Evolutionary conservation across 2,888 invertebrate genomes (phyloP).

Genomic region (Andrena praecox): DNA sequence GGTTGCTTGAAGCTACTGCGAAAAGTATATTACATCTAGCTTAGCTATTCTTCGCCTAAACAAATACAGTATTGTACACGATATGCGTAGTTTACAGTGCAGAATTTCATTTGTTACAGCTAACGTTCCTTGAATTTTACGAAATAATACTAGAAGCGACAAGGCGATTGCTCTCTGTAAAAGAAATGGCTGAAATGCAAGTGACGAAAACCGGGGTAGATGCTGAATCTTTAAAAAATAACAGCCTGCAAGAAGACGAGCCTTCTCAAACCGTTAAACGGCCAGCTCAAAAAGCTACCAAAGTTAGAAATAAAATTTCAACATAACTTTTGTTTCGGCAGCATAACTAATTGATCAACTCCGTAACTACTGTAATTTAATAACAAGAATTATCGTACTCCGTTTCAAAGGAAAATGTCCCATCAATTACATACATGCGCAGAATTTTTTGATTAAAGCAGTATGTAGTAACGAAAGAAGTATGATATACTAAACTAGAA

Average conservation of each 20-base stretch:
- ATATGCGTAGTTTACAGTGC: conserved; percentile 23
- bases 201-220: not conserved
- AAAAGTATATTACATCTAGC: conserved; percentile 25
- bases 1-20: conserved; percentile 14
- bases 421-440: not conserved
- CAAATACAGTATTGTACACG: conserved; percentile 19
- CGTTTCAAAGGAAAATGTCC: not conserved
- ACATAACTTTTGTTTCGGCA: not conserved
- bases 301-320: not conserved
- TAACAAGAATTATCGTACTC: not conserved
- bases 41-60: conserved; percentile 19
- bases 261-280: not conserved
- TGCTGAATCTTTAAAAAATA: not conserved
- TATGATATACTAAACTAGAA: conserved; percentile 1
- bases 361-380: not conserved
- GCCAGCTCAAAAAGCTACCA: not conserved
- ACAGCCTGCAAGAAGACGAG: not conserved
- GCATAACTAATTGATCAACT: not conserved
- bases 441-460: not conserved
- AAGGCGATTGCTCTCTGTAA: conserved; percentile 43
- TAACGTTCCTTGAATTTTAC: conserved; percentile 88
- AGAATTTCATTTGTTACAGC: conserved; percentile 62
- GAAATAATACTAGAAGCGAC: conserved; percentile 85
- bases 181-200: not conserved
- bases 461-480: not conserved